Evolutionary conservation across 2,888 invertebrate species (phyloP).

Genomic region (Tineola bisselliella): DNA sequence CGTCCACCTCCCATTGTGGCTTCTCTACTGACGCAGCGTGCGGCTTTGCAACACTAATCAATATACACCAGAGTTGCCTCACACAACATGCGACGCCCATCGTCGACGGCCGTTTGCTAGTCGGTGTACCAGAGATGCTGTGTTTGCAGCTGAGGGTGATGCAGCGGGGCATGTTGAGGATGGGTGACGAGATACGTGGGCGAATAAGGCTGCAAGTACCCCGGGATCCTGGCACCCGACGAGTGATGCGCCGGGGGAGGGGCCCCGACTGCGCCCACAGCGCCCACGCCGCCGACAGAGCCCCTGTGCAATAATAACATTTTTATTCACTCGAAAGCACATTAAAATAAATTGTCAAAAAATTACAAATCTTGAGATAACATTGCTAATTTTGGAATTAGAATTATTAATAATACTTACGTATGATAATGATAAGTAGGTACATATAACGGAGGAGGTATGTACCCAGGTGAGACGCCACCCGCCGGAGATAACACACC

Average conservation of each 20-base stretch:
- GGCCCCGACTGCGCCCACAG: slow-evolving; percentile 47
- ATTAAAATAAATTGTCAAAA: no score
- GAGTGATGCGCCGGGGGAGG: slow-evolving; percentile 88
- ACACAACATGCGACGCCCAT: slow-evolving; percentile 14
- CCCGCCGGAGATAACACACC: slow-evolving; percentile 57
- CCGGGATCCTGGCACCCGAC: slow-evolving; percentile 67
- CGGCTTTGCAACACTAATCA: not conserved
- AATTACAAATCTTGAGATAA: no score
- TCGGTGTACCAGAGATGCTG: slow-evolving; percentile 85
- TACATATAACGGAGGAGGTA: slow-evolving; percentile 57
- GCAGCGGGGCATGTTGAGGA: slow-evolving; percentile 65
- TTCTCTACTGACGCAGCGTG: not conserved
- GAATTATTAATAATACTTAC: slow-evolving; percentile 31
- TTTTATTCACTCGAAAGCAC: not conserved
- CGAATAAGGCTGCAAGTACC: slow-evolving; percentile 61
- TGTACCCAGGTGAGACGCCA: slow-evolving; percentile 56
- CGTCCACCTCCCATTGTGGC: not conserved
- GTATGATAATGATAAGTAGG: slow-evolving; percentile 63
- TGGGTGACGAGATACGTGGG: slow-evolving; percentile 57
- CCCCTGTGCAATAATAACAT: slow-evolving; percentile 17
- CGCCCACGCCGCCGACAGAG: slow-evolving; percentile 18
- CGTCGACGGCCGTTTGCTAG: slow-evolving; percentile 34
- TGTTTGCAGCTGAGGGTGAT: slow-evolving; percentile 73
- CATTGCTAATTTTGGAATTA: no score
- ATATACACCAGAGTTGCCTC: not conserved